Percentiles rank a stretch among this genome's conserved stretches.
Evolutionary conservation across 2,888 invertebrate genomes (phyloP).

Genomic region (Apeira syringaria): DNA sequence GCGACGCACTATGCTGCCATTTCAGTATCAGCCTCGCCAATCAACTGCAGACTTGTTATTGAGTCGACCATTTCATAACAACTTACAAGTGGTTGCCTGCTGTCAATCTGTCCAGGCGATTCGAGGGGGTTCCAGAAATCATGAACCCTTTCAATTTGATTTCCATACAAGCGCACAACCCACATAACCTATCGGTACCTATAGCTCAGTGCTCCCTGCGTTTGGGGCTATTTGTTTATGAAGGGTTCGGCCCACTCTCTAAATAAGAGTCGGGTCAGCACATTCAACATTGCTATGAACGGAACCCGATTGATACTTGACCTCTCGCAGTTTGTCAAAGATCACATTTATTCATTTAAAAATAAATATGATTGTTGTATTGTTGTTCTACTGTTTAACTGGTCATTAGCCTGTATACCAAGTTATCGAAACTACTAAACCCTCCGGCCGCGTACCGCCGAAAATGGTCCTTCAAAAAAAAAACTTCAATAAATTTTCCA

Average conservation of each 20-base stretch:
- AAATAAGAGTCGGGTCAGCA: background rate
- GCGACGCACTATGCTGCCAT: no score
- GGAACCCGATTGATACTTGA: background rate
- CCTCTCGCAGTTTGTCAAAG: background rate
- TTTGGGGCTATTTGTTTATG: background rate
- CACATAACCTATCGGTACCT: background rate
- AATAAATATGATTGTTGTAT: no score
- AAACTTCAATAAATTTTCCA: no score
- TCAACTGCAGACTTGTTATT: constrained; percentile 7
- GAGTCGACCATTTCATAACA: constrained; percentile 21
- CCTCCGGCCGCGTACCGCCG: no score
- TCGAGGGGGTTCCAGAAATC: constrained; percentile 15
- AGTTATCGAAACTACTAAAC: no score
- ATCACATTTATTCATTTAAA: no score
- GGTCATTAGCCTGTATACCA: no score
- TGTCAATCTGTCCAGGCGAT: constrained; percentile 16
- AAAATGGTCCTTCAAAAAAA: no score
- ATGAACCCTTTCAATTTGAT: constrained; percentile 12
- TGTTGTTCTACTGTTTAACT: no score
- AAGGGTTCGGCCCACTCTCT: background rate
- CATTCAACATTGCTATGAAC: background rate
- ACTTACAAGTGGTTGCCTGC: constrained; percentile 18
- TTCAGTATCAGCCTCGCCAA: no score
- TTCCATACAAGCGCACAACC: background rate
- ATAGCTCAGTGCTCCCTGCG: background rate